phyloP scores from a whole-genome alignment of 2,797 vertebrate species.

The Chloroceryle amazona region DNA sequence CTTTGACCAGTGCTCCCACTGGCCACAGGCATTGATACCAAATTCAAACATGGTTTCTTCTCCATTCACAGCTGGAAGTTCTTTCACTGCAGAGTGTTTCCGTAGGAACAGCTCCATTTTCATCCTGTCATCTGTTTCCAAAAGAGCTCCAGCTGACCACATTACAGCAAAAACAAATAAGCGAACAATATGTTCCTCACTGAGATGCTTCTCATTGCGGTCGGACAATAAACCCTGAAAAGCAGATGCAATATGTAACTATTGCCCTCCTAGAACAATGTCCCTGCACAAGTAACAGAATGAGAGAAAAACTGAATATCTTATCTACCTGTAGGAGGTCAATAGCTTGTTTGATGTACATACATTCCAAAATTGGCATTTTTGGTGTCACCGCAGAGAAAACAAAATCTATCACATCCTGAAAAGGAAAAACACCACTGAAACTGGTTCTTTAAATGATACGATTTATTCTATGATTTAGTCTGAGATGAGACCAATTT shows the following conservation, averaged over 20 bases:
- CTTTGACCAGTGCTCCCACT: conserved; percentile 88
- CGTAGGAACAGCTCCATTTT: conserved; percentile 87
- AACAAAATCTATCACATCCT: conserved; percentile 88
- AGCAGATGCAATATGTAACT: neutral
- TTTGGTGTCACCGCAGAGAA: conserved; percentile 85
- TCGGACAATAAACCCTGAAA: conserved; percentile 84
- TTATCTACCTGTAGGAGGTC: conserved; percentile 86
- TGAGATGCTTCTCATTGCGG: conserved; percentile 79
- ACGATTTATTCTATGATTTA: neutral
- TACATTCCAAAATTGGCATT: conserved; percentile 89
- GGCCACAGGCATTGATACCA: conserved; percentile 78
- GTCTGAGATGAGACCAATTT: neutral
- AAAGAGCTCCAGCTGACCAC: conserved; percentile 88
- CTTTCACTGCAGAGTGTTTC: conserved; percentile 75
- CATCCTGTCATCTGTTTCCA: conserved; percentile 86
- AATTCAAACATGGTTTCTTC: conserved; percentile 89
- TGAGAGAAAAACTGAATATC: neutral
- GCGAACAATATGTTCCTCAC: conserved; percentile 74
- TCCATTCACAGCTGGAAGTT: conserved; percentile 81
- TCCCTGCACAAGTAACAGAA: neutral
- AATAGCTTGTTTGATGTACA: conserved; percentile 90
- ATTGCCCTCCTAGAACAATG: neutral
- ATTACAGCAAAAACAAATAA: conserved; percentile 87
- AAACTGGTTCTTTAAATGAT: neutral
- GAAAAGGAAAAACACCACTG: neutral